Conservation (phyloP, 2,888 invertebrate genomes). For the Spodoptera littoralis region DNA sequence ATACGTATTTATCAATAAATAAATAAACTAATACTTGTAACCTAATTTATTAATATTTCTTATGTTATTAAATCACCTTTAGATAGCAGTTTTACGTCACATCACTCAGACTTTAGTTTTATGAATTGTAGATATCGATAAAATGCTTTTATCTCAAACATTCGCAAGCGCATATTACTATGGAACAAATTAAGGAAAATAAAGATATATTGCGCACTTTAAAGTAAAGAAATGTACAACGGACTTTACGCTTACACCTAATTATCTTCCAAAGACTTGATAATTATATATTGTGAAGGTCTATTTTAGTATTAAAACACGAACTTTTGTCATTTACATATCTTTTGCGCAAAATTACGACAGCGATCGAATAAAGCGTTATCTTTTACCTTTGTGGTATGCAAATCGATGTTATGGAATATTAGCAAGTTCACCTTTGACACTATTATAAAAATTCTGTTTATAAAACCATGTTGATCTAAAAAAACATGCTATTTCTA, state of each 20-base stretch:
- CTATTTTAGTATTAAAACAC: too few relatives aligned
- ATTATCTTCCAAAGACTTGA: too few relatives aligned
- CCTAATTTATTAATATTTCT: conserved; percentile 32
- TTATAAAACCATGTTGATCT: too few relatives aligned
- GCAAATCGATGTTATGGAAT: too few relatives aligned
- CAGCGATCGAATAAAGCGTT: too few relatives aligned
- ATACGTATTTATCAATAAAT: conserved; percentile 34
- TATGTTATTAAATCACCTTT: conserved; percentile 27
- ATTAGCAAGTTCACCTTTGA: too few relatives aligned
- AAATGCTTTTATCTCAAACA: conserved; percentile 9
- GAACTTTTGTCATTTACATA: too few relatives aligned
- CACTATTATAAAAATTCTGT: too few relatives aligned
- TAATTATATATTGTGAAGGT: too few relatives aligned
- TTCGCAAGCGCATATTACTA: conserved; percentile 16
- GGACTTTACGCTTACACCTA: too few relatives aligned
- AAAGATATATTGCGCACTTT: background rate
- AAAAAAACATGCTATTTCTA: conserved; percentile 4
- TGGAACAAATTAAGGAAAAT: conserved; percentile 8
- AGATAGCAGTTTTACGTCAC: conserved; percentile 20
- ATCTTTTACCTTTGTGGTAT: too few relatives aligned
- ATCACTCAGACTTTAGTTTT: conserved; percentile 11
- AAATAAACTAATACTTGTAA: conserved; percentile 12
- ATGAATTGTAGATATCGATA: conserved; percentile 19
- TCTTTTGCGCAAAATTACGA: too few relatives aligned
- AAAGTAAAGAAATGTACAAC: background rate